Evolutionary conservation across 2,888 invertebrate genomes (phyloP).

Genomic region (Eledona agricola): DNA sequence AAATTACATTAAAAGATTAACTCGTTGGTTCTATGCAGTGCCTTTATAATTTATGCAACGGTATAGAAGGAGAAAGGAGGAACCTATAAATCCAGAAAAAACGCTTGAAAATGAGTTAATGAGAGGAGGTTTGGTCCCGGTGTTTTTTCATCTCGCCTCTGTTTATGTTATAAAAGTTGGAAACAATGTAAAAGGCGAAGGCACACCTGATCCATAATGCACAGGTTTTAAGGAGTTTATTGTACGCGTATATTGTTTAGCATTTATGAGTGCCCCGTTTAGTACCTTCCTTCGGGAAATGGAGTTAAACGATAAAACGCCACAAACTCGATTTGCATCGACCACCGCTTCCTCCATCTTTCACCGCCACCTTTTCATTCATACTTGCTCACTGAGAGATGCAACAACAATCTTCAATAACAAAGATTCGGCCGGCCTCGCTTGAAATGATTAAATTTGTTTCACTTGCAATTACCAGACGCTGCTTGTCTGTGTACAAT

Average conservation of each 20-base stretch:
- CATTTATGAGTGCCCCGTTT: constrained; percentile 46
- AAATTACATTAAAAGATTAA: constrained; percentile 28
- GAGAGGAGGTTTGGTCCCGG: constrained; percentile 5
- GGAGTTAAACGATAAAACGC: constrained; percentile 57
- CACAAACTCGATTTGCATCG: constrained; percentile 57
- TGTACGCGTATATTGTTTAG: constrained; percentile 47
- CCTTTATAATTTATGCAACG: constrained; percentile 19
- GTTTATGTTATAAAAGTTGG: constrained; percentile 43
- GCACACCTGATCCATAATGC: constrained; percentile 54
- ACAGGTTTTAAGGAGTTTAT: constrained; percentile 51
- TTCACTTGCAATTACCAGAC: constrained; percentile 31
- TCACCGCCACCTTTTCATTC: too few relatives aligned
- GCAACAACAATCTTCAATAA: too few relatives aligned
- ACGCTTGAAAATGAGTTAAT: constrained; percentile 13
- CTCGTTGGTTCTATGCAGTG: constrained; percentile 3
- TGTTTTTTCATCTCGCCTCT: constrained; percentile 14
- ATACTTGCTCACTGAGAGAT: too few relatives aligned
- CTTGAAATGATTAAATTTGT: constrained; percentile 32
- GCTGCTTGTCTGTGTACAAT: constrained; percentile 29
- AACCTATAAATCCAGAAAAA: constrained; percentile 7
- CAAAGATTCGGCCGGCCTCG: constrained; percentile 19
- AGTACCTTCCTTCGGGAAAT: constrained; percentile 47
- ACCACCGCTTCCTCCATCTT: constrained; percentile 42
- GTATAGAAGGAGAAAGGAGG: constrained; percentile 2
- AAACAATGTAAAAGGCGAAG: constrained; percentile 44